Evolutionary conservation across 2,797 vertebrate species (phyloP).

Genomic region (Lithobates pipiens): DNA sequence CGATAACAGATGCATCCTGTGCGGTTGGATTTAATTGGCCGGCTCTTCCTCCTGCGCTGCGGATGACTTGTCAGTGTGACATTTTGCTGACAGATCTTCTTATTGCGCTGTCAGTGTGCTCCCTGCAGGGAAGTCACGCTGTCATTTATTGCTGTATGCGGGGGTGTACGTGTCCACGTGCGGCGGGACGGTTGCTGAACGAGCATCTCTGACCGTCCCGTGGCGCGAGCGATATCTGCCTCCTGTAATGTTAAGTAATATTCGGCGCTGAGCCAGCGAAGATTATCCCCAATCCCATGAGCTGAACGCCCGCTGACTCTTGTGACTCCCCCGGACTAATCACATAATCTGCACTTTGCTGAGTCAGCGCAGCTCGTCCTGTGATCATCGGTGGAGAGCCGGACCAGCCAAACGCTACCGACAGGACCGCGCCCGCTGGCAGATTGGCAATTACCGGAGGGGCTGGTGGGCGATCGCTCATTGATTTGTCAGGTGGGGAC

Average conservation of each 20-base stretch:
- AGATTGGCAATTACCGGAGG: neutral
- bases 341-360: conserved; percentile 35
- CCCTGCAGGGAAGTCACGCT: neutral
- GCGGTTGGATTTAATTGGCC: neutral
- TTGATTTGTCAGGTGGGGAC: neutral
- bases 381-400: conserved; percentile 12
- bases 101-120: neutral
- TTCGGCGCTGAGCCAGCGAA: neutral
- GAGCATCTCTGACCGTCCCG: too few species aligned
- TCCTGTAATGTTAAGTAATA: neutral
- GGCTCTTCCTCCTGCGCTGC: neutral
- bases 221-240: too few species aligned
- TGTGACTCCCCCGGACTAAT: conserved; percentile 1
- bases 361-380: conserved; percentile 14
- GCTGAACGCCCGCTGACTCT: neutral
- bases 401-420: neutral
- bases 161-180: neutral
- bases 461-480: too few species aligned
- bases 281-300: neutral
- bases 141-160: too few species aligned
- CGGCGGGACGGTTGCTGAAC: too few species aligned
- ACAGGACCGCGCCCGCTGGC: neutral
- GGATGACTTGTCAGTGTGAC: neutral
- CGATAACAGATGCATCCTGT: neutral
- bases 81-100: neutral